These are phyloP conservation scores for Trichacis sp. DNA, from an alignment of 2,888 invertebrate genomes.

Conservation along the genomic window DNA sequence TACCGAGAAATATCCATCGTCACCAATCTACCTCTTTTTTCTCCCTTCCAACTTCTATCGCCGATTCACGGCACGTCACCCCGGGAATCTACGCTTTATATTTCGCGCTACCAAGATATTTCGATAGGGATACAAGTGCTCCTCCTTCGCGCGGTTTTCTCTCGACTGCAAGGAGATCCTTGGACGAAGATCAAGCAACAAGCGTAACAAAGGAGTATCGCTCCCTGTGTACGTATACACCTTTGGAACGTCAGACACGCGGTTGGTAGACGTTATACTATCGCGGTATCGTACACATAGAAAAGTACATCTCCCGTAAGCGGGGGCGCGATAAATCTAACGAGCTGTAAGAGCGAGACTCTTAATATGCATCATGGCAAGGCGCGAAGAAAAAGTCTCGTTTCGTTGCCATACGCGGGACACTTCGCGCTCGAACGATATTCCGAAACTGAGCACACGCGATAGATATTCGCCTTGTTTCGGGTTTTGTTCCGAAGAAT, in stretches of 20 bases:
- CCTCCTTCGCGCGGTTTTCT: conserved; percentile 34
- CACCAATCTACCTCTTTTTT: background rate
- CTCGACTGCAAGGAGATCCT: conserved; percentile 53
- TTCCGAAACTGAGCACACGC: too few species aligned
- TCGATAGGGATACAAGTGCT: conserved; percentile 48
- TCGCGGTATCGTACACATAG: conserved; percentile 43
- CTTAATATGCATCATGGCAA: conserved; percentile 60
- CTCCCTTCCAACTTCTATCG: background rate
- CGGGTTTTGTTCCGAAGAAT: too few species aligned
- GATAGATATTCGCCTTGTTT: too few species aligned
- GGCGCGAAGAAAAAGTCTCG: conserved; percentile 36
- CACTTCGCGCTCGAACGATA: too few species aligned
- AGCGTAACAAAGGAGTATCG: conserved; percentile 59
- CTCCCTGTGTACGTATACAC: conserved; percentile 13
- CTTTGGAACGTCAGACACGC: conserved; percentile 1
- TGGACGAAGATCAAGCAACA: conserved; percentile 58
- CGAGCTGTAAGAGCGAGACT: conserved; percentile 52
- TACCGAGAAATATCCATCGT: background rate
- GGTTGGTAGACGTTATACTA: conserved; percentile 22
- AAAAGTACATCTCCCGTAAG: conserved; percentile 58
- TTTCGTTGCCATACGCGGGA: too few species aligned
- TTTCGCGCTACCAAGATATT: conserved; percentile 54
- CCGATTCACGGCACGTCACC: conserved; percentile 44
- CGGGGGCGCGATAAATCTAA: conserved; percentile 59
- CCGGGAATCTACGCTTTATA: conserved; percentile 48